A percentile compares a stretch with the other conserved stretches of the same genome.
Conservation (phyloP, 1,140 invertebrate genomes). For the Dinothrombium tinctorium region DNA sequence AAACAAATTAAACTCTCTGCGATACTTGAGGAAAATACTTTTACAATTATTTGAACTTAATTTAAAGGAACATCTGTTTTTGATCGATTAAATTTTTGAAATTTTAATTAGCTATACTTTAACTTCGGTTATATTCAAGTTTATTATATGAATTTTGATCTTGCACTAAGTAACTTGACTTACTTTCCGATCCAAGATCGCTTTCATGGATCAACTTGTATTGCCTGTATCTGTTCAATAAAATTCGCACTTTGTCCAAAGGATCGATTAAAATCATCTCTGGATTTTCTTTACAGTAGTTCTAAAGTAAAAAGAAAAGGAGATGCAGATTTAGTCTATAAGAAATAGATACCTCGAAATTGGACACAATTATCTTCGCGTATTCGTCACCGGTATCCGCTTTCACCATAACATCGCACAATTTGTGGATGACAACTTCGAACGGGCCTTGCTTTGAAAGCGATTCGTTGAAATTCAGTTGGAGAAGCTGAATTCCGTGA, state of each 20-base stretch:
- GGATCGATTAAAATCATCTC: slow-evolving; percentile 52
- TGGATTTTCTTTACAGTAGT: slow-evolving; percentile 30
- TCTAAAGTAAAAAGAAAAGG: too few species aligned
- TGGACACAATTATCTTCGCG: slow-evolving; percentile 16
- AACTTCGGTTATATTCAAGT: too few species aligned
- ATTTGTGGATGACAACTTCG: slow-evolving; percentile 55
- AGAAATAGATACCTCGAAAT: slow-evolving; percentile 26
- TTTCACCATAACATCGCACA: slow-evolving; percentile 51
- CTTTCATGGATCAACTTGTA: slow-evolving; percentile 37
- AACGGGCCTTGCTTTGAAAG: slow-evolving; percentile 55
- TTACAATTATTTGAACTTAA: too few species aligned
- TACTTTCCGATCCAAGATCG: too few species aligned
- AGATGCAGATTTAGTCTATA: too few species aligned
- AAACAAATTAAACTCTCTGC: too few species aligned
- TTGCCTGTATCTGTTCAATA: slow-evolving; percentile 44
- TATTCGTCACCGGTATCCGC: slow-evolving; percentile 41
- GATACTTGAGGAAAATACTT: too few species aligned
- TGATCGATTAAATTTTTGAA: too few species aligned
- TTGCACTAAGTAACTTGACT: too few species aligned
- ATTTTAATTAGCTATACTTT: too few species aligned
- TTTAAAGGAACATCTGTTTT: too few species aligned
- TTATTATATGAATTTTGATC: too few species aligned
- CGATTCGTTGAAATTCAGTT: slow-evolving; percentile 40
- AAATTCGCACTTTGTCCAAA: slow-evolving; percentile 43
- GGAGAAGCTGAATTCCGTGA: slow-evolving; percentile 39